A percentile compares a stretch with the other conserved stretches of the same genome.
phyloP scores from a whole-genome alignment of 2,888 invertebrate species.

The Xanthia icteritia region DNA sequence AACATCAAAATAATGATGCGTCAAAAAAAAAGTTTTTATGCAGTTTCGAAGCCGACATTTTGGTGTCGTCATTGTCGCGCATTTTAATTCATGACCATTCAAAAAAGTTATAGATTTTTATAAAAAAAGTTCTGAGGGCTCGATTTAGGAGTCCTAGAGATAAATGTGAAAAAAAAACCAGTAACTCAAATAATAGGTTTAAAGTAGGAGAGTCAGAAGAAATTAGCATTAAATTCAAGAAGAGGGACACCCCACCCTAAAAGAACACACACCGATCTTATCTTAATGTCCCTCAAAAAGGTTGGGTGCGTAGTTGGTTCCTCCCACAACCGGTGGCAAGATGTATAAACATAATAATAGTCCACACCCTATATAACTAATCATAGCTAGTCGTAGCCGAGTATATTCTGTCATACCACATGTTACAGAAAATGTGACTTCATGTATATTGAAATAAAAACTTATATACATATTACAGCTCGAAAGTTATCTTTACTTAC shows the following conservation, averaged over 20 bases:
- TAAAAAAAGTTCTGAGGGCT: background rate
- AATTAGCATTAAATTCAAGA: constrained; percentile 23
- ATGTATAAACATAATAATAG: background rate
- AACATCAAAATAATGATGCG: no score
- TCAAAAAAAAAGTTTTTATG: no score
- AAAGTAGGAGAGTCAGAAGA: background rate
- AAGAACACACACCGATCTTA: constrained; percentile 12
- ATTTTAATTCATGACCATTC: background rate
- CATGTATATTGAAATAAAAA: background rate
- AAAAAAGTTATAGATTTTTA: background rate
- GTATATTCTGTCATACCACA: background rate
- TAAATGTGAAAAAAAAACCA: no score
- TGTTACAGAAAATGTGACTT: background rate
- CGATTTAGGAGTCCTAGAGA: background rate
- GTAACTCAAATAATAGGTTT: background rate
- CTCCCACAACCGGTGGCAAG: constrained; percentile 28
- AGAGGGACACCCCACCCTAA: background rate
- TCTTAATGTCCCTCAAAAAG: constrained; percentile 20
- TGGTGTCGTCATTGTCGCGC: background rate
- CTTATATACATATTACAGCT: background rate
- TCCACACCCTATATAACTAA: background rate
- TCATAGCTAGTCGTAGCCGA: background rate
- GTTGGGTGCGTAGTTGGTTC: background rate
- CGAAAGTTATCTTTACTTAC: constrained; percentile 74
- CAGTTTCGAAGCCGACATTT: background rate